phyloP scores from a whole-genome alignment of 1,140 invertebrate genomes.

The Whitmania pigra region DNA sequence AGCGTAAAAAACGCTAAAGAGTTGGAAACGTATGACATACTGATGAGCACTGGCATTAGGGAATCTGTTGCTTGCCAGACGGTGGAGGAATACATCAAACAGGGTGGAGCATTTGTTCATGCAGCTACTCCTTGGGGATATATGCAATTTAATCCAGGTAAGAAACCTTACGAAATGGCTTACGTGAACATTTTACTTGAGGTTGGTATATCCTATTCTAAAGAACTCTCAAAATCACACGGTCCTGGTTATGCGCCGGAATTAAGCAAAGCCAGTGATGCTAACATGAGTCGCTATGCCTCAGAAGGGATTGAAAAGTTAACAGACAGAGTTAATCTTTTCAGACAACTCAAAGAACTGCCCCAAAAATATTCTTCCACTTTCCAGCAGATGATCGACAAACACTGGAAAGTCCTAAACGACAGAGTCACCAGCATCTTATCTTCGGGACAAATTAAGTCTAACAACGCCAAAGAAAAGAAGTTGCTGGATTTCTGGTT shows the following conservation, averaged over 20 bases:
- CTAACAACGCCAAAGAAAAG: neutral
- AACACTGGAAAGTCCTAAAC: neutral
- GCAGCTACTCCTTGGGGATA: slow-evolving; percentile 23
- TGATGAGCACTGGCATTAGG: neutral
- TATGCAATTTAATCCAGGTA: slow-evolving; percentile 16
- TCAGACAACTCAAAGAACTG: slow-evolving; percentile 2
- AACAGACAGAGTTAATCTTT: neutral
- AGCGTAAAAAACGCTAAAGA: neutral
- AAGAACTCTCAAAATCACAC: neutral
- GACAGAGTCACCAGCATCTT: neutral
- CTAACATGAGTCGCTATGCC: neutral
- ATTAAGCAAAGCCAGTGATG: neutral
- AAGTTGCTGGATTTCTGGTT: slow-evolving; percentile 14
- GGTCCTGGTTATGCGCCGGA: neutral
- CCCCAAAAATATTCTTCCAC: neutral
- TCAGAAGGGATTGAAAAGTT: neutral
- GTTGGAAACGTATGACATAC: neutral
- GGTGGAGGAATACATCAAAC: slow-evolving; percentile 13
- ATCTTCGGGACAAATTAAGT: neutral
- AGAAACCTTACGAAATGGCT: slow-evolving; percentile 15
- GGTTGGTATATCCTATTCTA: slow-evolving; percentile 17
- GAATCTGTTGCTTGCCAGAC: neutral
- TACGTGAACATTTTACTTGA: slow-evolving; percentile 7
- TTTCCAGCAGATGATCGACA: neutral
- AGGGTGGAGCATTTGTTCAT: slow-evolving; percentile 21